Evolutionary conservation across 1,140 invertebrate species (phyloP).

Genomic region (Diplogasteroides magnus): DNA sequence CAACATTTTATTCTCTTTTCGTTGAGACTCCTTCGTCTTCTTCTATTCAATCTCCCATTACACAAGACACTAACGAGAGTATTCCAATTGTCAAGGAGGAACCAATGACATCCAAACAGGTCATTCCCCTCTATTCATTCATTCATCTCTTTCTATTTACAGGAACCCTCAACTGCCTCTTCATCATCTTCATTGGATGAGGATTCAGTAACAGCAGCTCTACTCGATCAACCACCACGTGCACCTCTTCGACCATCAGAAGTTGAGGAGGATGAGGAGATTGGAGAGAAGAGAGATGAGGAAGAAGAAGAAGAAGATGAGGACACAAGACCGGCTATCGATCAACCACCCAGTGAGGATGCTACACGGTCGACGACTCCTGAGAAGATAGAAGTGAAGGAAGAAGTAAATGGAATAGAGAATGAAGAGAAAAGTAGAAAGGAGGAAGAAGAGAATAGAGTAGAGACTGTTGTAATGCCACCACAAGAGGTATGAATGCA

Average conservation of each 20-base stretch:
- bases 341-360: not conserved
- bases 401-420: slow-evolving; percentile 13
- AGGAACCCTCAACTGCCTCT: not conserved
- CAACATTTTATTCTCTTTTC: too few relatives aligned
- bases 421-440: slow-evolving; percentile 9
- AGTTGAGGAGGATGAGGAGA: slow-evolving; percentile 4
- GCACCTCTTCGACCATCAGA: slow-evolving; percentile 1
- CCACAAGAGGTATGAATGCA: not conserved
- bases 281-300: slow-evolving; percentile 8
- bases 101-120: too few relatives aligned
- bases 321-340: not conserved
- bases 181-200: not conserved
- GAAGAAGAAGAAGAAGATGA: slow-evolving; percentile 1
- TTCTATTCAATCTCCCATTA: too few relatives aligned
- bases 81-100: too few relatives aligned
- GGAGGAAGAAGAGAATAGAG: slow-evolving; percentile 23
- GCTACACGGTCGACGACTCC: slow-evolving; percentile 9
- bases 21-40: too few relatives aligned
- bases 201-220: not conserved
- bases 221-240: too few relatives aligned
- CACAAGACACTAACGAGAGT: too few relatives aligned
- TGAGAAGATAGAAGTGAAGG: slow-evolving; percentile 24
- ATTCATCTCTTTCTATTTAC: not conserved
- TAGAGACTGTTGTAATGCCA: not conserved
- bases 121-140: not conserved